phyloP scores from a whole-genome alignment of 2,888 invertebrate genomes.

The Tenthredo distinguenda region DNA sequence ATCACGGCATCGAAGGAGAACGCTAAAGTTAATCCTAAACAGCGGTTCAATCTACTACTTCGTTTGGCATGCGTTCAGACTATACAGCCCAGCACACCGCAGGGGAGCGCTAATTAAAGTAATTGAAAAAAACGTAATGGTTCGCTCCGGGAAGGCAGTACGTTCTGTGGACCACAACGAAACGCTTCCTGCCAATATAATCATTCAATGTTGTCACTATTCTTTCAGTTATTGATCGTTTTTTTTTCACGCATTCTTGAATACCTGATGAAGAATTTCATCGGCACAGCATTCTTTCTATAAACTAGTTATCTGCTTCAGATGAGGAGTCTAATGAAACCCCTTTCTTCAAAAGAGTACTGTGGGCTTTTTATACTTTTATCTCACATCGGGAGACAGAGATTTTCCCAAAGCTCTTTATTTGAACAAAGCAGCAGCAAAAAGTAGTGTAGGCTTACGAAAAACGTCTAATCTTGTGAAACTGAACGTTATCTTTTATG shows the following conservation, averaged over 20 bases:
- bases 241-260: neutral
- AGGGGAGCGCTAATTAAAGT: neutral
- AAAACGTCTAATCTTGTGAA: neutral
- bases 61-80: constrained; percentile 3
- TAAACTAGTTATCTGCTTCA: neutral
- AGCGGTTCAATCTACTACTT: neutral
- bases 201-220: neutral
- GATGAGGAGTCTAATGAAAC: too few species aligned
- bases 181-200: constrained; percentile 28
- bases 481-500: neutral
- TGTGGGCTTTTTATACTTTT: neutral
- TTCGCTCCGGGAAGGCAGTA: constrained; percentile 14
- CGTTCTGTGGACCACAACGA: constrained; percentile 6
- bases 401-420: neutral
- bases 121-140: constrained; percentile 1
- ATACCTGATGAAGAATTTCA: neutral
- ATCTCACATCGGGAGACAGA: neutral
- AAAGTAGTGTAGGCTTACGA: neutral
- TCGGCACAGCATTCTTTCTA: neutral
- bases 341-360: neutral
- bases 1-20: neutral
- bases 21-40: constrained; percentile 4
- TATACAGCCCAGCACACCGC: neutral
- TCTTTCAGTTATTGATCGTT: neutral
- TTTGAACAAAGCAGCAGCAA: neutral